A percentile compares a stretch with the other conserved stretches of the same genome.
These are phyloP conservation scores for Hephaestus fuliginosus DNA, from an alignment of 2,797 vertebrate species.

Conservation along the genomic window DNA sequence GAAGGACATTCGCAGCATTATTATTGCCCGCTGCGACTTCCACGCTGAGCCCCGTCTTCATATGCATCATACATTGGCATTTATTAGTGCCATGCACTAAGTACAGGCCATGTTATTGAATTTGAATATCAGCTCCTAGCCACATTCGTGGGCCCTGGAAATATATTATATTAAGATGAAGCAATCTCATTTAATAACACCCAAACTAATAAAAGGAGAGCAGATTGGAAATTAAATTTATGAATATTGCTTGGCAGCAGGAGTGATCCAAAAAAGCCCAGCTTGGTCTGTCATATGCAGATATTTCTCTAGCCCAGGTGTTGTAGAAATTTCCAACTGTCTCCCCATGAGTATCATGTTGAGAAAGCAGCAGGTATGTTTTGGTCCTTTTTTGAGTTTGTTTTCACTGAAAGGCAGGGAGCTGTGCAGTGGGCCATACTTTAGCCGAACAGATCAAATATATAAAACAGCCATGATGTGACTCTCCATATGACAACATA, in stretches of 20 bases:
- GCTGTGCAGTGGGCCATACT: background rate
- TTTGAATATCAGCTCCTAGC: slow-evolving; percentile 99
- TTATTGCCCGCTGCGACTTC: slow-evolving; percentile 92
- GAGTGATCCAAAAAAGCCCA: slow-evolving; percentile 91
- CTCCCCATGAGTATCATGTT: slow-evolving; percentile 33
- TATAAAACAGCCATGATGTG: background rate
- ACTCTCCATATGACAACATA: background rate
- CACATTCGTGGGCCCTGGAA: slow-evolving; percentile 92
- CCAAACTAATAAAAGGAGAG: slow-evolving; percentile 99
- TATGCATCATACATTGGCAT: slow-evolving; percentile 98
- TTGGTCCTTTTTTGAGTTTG: slow-evolving; percentile 33
- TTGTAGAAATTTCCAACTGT: slow-evolving; percentile 58
- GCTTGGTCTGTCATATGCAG: slow-evolving; percentile 91
- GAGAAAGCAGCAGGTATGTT: slow-evolving; percentile 45
- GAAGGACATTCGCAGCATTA: slow-evolving; percentile 90
- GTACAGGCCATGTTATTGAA: slow-evolving; percentile 99
- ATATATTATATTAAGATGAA: slow-evolving; percentile 99
- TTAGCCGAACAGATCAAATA: slow-evolving; percentile 3
- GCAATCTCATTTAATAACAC: slow-evolving; percentile 99
- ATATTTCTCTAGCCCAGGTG: slow-evolving; percentile 68
- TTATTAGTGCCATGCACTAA: slow-evolving; percentile 99
- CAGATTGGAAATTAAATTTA: slow-evolving; percentile 99
- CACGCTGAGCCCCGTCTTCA: slow-evolving; percentile 91
- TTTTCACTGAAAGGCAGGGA: slow-evolving; percentile 29
- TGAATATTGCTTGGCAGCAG: slow-evolving; percentile 98